phyloP scores from a whole-genome alignment of 2,113 vertebrate genomes.

The Anoura caudifer region DNA sequence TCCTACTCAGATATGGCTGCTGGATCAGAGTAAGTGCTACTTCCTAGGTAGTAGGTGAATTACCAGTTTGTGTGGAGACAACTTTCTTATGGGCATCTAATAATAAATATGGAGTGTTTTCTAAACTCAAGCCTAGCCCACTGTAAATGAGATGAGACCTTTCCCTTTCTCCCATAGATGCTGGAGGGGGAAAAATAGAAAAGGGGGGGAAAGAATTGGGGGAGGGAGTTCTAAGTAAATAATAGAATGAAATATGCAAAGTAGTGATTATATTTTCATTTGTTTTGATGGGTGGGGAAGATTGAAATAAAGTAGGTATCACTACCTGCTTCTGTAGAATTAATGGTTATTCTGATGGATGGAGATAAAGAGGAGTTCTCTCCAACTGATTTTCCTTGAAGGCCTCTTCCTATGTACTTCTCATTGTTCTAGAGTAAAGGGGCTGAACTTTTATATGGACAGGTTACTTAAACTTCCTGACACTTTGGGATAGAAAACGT shows the following conservation, averaged over 20 bases:
- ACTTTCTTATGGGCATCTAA: constrained; percentile 41
- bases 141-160: constrained; percentile 32
- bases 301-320: constrained; percentile 58
- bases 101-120: constrained; percentile 37
- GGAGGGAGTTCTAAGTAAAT: constrained; percentile 37
- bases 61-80: constrained; percentile 34
- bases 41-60: constrained; percentile 41
- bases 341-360: constrained; percentile 50
- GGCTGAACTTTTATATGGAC: constrained; percentile 54
- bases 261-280: constrained; percentile 59
- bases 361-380: constrained; percentile 53
- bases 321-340: constrained; percentile 56
- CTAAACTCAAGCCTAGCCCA: constrained; percentile 30
- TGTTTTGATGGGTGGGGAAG: constrained; percentile 47
- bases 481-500: constrained; percentile 61
- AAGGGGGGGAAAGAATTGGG: constrained; percentile 19
- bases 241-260: constrained; percentile 37
- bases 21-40: constrained; percentile 97
- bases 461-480: constrained; percentile 49
- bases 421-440: constrained; percentile 57
- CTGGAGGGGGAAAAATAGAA: background rate
- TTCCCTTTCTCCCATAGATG: constrained; percentile 43
- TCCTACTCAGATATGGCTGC: constrained; percentile 99
- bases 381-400: constrained; percentile 73
- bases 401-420: constrained; percentile 75